Percentiles rank a stretch among this genome's conserved stretches.
Evolutionary conservation across 2,797 vertebrate species (phyloP).

Genomic region (Microctenopoma steveboyesi): DNA sequence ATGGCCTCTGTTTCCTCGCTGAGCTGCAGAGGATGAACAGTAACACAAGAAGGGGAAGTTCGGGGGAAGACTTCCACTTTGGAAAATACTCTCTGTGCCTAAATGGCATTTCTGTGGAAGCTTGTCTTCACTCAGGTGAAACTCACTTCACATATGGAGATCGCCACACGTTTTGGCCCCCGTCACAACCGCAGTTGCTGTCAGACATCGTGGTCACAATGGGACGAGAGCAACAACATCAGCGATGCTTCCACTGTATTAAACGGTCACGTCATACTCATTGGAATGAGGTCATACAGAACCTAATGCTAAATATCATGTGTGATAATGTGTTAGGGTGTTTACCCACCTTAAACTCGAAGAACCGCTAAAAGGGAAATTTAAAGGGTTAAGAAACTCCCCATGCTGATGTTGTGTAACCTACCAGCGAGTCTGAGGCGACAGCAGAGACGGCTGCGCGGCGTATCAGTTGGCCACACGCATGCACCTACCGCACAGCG

Average conservation of each 20-base stretch:
- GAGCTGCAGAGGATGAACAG: background rate
- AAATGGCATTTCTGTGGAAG: background rate
- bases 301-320: too few species aligned
- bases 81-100: background rate
- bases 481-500: constrained; percentile 33
- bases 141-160: background rate
- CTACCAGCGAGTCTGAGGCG: constrained; percentile 18
- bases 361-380: too few species aligned
- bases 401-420: constrained; percentile 27
- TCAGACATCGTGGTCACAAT: background rate
- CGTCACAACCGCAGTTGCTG: background rate
- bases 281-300: too few species aligned
- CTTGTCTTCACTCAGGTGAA: background rate
- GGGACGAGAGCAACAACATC: too few species aligned
- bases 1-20: background rate
- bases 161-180: background rate
- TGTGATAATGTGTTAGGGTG: too few species aligned
- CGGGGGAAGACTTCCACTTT: background rate
- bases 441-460: constrained; percentile 37
- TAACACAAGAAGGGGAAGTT: background rate
- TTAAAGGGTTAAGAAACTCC: background rate
- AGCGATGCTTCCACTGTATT: too few species aligned
- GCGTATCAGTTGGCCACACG: constrained; percentile 37
- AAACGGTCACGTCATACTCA: too few species aligned
- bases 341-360: too few species aligned